Percentiles rank a stretch among this genome's conserved stretches.
Evolutionary conservation across 2,113 vertebrate genomes (phyloP).

Genomic region (Anser cygnoides): DNA sequence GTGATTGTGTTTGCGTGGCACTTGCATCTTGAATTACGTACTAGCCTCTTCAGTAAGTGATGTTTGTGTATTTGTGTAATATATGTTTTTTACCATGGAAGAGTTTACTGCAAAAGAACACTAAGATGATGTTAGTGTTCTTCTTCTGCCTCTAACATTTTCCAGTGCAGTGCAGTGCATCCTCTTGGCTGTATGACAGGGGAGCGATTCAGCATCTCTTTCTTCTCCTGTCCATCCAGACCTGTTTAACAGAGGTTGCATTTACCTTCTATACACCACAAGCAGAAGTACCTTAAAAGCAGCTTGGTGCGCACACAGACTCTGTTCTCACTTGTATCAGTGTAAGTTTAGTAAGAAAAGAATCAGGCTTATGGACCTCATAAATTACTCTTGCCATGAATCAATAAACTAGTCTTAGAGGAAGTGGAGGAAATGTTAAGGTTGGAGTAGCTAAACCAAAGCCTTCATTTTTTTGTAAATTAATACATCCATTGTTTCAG

Average conservation of each 20-base stretch:
- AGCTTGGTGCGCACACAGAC: neutral
- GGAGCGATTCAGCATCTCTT: neutral
- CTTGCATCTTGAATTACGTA: neutral
- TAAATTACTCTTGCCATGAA: neutral
- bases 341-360: neutral
- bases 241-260: neutral
- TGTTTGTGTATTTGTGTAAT: neutral
- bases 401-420: neutral
- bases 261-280: neutral
- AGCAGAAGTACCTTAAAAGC: neutral
- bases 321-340: neutral
- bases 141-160: neutral
- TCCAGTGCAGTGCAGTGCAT: neutral
- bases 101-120: neutral
- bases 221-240: neutral
- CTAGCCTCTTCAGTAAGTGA: neutral
- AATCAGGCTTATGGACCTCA: neutral
- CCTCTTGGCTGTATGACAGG: neutral
- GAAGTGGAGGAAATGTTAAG: neutral
- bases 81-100: neutral
- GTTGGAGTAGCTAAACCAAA: neutral
- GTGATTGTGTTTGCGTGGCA: neutral
- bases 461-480: neutral
- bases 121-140: neutral
- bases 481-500: neutral